Evolutionary conservation across 2,888 invertebrate genomes (phyloP), one percentile per base, ranked within the genome.

Genomic region (Kuschelorhynchus macadamiae): DNA sequence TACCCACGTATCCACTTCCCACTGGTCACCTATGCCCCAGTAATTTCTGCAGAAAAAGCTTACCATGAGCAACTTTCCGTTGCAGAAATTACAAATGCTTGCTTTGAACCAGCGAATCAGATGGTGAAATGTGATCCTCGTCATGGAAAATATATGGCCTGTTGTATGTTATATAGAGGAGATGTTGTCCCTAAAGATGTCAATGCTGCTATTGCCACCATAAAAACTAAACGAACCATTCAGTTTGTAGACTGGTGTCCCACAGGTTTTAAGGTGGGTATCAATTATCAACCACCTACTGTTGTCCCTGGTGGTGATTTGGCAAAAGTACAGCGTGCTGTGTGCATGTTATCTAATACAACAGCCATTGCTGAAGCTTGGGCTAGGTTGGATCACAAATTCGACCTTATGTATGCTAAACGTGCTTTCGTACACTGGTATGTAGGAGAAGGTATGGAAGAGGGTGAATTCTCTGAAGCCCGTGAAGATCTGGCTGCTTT

Each of bases 321-420:
- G 84, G 96, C 97, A 72, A 96, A 96, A 87, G 96, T 97, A 30
- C 95, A 96, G 85, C 92, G 97, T 79, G 96, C 97, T 74, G 96
- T 98, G 18, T 98, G 97, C 90, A 97, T 97, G 97, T 96, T 97
- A 88, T 96, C 95, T 82, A 97, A 97, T 88, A 98, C 97, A 74
- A 97, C 97, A 7, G 82, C 97, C 77, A 97, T 97, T 83, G 96
- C 96, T 7, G 25, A 25, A 25, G 25, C 25, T 25, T 25, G 25
- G 25, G 25, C 25, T 25, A 25, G 25, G 7, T 88, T 97, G 71
- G 96, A 97, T 86, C 96, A 94, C 84, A 97, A 97, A 82, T 96
- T 97, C 83, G 97, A 97, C 85, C 85, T 97, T 77, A 97, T 97
- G 96, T 97, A 95, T 85, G 94, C 96, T 52, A 97, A 97, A 85